Conservation (phyloP, 2,797 vertebrate genomes). For the Remorina albescens region DNA sequence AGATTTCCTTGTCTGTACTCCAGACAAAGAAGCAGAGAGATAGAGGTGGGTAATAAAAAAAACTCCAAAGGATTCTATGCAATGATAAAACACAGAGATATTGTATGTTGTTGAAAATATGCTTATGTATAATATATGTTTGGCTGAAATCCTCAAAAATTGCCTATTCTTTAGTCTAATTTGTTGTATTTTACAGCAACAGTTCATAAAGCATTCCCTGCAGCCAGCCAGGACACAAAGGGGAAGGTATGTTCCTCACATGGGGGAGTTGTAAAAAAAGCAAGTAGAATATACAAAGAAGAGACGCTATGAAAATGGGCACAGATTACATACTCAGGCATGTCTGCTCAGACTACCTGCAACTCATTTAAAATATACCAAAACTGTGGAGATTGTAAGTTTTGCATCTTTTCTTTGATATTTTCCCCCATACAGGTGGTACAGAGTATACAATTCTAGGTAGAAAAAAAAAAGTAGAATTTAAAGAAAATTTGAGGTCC, state of each 20-base stretch:
- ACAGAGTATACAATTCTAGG: too few species aligned
- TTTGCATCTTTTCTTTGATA: too few species aligned
- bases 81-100: background rate
- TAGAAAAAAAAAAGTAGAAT: too few species aligned
- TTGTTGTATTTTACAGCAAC: background rate
- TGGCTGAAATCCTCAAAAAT: background rate
- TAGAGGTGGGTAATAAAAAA: conserved; percentile 2
- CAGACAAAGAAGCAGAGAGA: conserved; percentile 49
- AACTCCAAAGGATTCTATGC: background rate
- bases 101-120: background rate
- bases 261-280: background rate
- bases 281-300: background rate
- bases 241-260: background rate
- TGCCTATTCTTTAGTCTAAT: background rate
- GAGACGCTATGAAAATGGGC: too few species aligned
- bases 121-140: too few species aligned
- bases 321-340: too few species aligned
- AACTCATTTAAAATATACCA: background rate
- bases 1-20: conserved; percentile 26
- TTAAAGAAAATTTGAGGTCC: too few species aligned
- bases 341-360: background rate
- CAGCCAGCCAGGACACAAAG: background rate
- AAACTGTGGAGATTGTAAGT: too few species aligned
- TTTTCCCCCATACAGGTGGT: too few species aligned
- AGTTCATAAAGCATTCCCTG: background rate